Evolutionary conservation across 2,113 vertebrate genomes (phyloP), one percentile per base, ranked within the genome.

Genomic region (Thunnus thynnus): DNA sequence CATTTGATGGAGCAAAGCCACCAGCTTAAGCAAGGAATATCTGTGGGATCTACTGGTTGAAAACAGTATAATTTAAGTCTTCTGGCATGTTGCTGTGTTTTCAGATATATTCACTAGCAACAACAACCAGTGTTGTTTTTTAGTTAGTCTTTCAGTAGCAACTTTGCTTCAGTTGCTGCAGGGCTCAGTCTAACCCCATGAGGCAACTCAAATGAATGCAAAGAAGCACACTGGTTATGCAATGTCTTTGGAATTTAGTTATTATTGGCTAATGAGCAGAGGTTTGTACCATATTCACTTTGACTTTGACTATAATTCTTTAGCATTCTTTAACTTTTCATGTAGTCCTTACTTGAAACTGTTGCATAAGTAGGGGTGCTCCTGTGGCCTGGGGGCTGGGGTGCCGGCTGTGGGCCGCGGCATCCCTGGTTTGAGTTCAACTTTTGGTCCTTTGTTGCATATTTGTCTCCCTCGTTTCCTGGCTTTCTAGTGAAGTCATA

Each of bases 1-100:
- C 57, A 74, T 73, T 36, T 20, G 63, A 64, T 72, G 55, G 56
- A 77, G 61, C 16, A 41, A 60, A 68, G 70, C 41, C 71, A 66
- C 1, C 6, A 36, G 50, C 57, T 81, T 16, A 62, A 41, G 60
- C 50, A 22, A 25, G 9, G 13, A 66, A 27, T 12, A 32, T 61
- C 9, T 73, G 68, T 55, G 63, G 14, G 14, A 78, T 57, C 32
- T 20, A 46, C 20, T 78, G 13, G 68, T 6, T 54, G 57, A 20
- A 78, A 68, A 2, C 20, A 52, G 20, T 20, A 13, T 64, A 6
- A 22, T 44, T 76, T 70, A 57, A 32, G 3, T 67, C 36, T n/a
- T 67, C 18, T 54, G 22, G 14, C 36, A 13, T 64, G 14, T 22
- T 46, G 22, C 36, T 72, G 17, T 52, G 50, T 20, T 13, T 41